These are phyloP conservation scores for Lampris incognitus DNA, from an alignment of 2,113 vertebrate species.

Conservation along the genomic window DNA sequence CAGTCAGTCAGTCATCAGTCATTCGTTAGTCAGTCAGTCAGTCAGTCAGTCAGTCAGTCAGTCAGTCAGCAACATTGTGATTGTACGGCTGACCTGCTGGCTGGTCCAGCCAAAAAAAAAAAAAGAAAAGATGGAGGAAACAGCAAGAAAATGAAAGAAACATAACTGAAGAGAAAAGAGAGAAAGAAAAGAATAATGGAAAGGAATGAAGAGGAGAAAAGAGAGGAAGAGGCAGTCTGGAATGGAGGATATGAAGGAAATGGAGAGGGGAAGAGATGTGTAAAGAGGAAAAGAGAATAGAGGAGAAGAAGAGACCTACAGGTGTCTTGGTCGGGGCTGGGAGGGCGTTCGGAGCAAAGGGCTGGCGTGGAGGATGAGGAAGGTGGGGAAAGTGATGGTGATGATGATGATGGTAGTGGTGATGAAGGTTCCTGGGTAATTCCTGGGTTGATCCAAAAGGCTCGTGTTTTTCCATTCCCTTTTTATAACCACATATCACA, in stretches of 20 bases:
- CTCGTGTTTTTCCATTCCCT: conserved; percentile 87
- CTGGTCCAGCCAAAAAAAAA: too few relatives aligned
- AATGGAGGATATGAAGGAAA: neutral
- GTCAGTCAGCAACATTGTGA: too few relatives aligned
- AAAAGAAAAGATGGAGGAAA: neutral
- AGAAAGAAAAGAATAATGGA: neutral
- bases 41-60: too few relatives aligned
- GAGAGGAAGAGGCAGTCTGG: neutral
- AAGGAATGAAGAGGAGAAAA: neutral
- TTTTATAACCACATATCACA: conserved; percentile 76
- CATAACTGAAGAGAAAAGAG: neutral
- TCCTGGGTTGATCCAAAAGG: conserved; percentile 96
- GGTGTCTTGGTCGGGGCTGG: conserved; percentile 69
- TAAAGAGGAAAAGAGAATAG: neutral
- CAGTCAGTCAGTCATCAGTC: too few relatives aligned
- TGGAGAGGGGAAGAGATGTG: neutral
- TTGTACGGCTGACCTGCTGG: too few relatives aligned
- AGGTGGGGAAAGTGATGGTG: conserved; percentile 67
- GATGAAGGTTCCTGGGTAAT: conserved; percentile 63
- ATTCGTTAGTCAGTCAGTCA: too few relatives aligned
- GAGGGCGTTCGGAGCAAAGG: conserved; percentile 83
- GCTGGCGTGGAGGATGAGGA: conserved; percentile 69
- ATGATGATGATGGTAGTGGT: conserved; percentile 64
- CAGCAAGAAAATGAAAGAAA: neutral
- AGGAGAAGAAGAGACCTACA: conserved; percentile 67